phyloP scores from a whole-genome alignment of 2,888 invertebrate genomes.

The Cantharis nigra region DNA sequence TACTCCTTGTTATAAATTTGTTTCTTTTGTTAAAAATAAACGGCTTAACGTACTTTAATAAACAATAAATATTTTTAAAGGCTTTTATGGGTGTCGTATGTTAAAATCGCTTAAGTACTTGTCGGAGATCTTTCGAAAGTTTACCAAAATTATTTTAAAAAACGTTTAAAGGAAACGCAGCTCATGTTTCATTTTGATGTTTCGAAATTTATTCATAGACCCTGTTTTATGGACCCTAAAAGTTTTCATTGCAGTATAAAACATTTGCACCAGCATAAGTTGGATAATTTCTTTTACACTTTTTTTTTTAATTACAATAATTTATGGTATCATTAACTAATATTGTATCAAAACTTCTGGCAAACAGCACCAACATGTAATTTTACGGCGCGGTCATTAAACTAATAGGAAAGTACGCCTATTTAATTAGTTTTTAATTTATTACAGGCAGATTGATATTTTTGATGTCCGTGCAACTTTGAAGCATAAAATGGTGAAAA shows the following conservation, averaged over 20 bases:
- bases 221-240: neutral
- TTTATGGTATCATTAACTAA: neutral
- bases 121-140: neutral
- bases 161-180: neutral
- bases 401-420: conserved; percentile 21
- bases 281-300: too few species aligned
- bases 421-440: conserved; percentile 25
- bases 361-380: conserved; percentile 14
- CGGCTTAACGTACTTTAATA: conserved; percentile 8
- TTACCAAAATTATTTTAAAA: neutral
- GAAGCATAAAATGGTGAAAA: conserved; percentile 2
- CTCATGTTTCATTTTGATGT: neutral
- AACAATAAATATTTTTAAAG: conserved; percentile 4
- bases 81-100: neutral
- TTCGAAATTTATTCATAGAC: neutral
- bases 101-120: neutral
- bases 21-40: conserved; percentile 12
- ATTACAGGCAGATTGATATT: conserved; percentile 14
- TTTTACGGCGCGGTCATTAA: conserved; percentile 15
- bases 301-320: neutral
- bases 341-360: conserved; percentile 13
- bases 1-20: conserved; percentile 13
- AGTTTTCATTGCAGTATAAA: neutral
- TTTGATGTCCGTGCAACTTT: conserved; percentile 11
- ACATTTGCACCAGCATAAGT: neutral